Evolutionary conservation across 2,888 invertebrate species (phyloP), one percentile per base, ranked within the genome.

Genomic region (Philereme transversata): DNA sequence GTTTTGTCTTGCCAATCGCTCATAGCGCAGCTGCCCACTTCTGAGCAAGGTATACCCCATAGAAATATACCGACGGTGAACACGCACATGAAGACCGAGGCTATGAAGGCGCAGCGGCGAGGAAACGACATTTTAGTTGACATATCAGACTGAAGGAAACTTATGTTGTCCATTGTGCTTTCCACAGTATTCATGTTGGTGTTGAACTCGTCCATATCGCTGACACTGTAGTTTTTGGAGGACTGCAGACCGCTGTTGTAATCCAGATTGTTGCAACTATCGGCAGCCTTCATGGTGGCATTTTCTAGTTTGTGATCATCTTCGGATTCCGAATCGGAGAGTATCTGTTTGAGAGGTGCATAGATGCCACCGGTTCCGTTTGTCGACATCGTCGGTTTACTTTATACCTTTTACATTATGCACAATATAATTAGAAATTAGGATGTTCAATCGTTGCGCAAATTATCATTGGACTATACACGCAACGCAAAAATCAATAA

Each of bases 301-400:
- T 90, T 83, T 67, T 89, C 84, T 48, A 87, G 65, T 72, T 86
- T 86, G 10, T 84, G 81, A 40, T 96, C 96, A 75, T 96, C 96
- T 75, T 96, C 96, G 0, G 96, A 96, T 74, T 96, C 96, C 0
- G 96, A 96, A 84, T 96, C 96, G 58, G 96, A 94, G 72, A 96
- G 91, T 69, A 95, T 94, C 88, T 96, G 96, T 66, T 96, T 96
- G 76, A 97, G 84, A 59, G 96, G 96, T 74, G 96, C 94, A 82
- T 97, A 97, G 75, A 94, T 94, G 57, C 84, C 90, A 62, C 90
- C 87, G 73, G 82, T 89, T 61, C 89, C 90, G 86, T 88, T 90
- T 69, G 82, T 79, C 75, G 90, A 84, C 91, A 92, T 92, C 82
- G 78, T 70, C 22, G 41, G 8, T 36, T 8, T 43, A n/a, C 9